Base-by-base conservation (phyloP, 2,797 vertebrate species). In the Acanthopagrus latus region DNA sequence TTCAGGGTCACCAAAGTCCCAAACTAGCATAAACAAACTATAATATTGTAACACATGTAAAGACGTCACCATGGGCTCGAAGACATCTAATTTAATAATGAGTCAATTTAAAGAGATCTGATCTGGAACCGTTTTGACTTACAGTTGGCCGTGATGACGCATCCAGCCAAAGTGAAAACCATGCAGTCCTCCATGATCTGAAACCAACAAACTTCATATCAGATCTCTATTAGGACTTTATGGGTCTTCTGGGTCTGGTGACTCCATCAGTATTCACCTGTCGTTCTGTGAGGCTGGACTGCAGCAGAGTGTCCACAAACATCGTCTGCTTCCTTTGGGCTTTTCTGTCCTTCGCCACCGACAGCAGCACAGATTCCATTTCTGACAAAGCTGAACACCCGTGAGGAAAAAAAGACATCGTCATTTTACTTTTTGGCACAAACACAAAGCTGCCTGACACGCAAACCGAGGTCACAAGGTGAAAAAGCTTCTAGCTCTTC, bases 141-240 rank as follows among this genome's bases (percentile, higher is more conserved):
- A 99, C 98, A 92, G 90, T 98, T 98, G 76, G 98, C 98, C 8
- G 98, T 96, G 89, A 99, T 97, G 86, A 97, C 92, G 44, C 96
- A 97, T 81, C 97, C 97, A 7, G 97, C 96, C 87, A 99, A 86
- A 70, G 96, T 97, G 93, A 99, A 99, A 88, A 99, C 97, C 97
- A 99, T 98, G 44, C 96, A 96, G 87, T 99, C 98, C 93, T 99
- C 98, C 91, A 98, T 94, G 83, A 99, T 93, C 98, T 99, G 74
- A 72, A 84, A 80, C 41, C 55, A 71, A 78, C n/a, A 64, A 16
- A 29, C 0, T 16, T 11, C 0, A 18, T 59, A 41, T 71, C 38
- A 47, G n/a, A 4, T 11, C 21, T 8, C 3, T 46, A 13, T 20
- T 11, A 16, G 50, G 66, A n/a, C 18, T n/a, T 2, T 2, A 10